Percentiles rank a stretch among this genome's conserved stretches.
Evolutionary conservation across 2,113 vertebrate genomes (phyloP).

Genomic region (Pachyramphus minor): DNA sequence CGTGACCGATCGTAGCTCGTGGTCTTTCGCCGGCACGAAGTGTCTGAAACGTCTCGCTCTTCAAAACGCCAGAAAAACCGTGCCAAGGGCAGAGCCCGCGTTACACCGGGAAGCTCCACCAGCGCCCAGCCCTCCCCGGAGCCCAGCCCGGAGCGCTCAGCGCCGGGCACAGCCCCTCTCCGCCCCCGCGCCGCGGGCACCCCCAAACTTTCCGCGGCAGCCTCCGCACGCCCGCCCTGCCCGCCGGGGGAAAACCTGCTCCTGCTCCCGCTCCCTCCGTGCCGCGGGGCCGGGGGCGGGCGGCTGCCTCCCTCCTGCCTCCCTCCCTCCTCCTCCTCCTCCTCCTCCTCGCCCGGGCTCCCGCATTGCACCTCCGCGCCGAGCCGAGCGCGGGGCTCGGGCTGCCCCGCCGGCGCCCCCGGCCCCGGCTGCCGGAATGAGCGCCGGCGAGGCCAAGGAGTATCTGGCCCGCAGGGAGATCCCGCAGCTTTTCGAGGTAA

Average conservation of each 20-base stretch:
- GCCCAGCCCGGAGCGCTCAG: neutral
- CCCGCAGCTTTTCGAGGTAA: slow-evolving; percentile 96
- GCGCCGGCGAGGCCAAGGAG: slow-evolving; percentile 90
- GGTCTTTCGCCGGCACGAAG: neutral
- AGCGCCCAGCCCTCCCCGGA: neutral
- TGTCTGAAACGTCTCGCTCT: neutral
- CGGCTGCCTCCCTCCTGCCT: neutral
- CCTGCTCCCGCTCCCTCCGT: neutral
- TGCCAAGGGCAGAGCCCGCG: neutral
- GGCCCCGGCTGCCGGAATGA: slow-evolving; percentile 77
- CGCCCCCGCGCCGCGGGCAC: neutral
- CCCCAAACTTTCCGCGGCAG: slow-evolving; percentile 42
- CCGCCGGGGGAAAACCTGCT: neutral
- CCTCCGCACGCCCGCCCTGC: neutral
- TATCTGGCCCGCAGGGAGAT: slow-evolving; percentile 92
- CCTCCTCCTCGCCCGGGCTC: neutral
- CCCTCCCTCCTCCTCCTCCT: neutral
- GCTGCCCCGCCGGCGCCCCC: neutral
- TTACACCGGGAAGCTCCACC: accelerated
- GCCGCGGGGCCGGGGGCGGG: slow-evolving; percentile 14
- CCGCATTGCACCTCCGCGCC: slow-evolving; percentile 25
- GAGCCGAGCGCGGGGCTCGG: neutral
- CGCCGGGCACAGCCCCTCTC: neutral
- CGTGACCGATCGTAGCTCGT: accelerated
- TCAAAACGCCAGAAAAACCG: neutral